phyloP scores from a whole-genome alignment of 2,797 vertebrate genomes.

The Pseudotriccus pelzelni region DNA sequence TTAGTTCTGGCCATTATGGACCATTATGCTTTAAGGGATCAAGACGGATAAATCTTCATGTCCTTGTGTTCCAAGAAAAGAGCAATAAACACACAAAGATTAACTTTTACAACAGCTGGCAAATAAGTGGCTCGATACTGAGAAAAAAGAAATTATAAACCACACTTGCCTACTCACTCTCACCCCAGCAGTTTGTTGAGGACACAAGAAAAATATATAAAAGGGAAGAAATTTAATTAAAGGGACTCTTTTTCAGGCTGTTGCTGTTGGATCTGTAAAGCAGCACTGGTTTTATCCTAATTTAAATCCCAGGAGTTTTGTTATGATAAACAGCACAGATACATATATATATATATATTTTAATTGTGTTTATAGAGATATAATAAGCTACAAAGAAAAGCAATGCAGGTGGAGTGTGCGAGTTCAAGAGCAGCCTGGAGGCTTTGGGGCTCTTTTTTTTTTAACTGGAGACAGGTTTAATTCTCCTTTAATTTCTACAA shows the following conservation, averaged over 20 bases:
- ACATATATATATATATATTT: not conserved
- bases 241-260: not conserved
- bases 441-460: not conserved
- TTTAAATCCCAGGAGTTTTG: constrained; percentile 3
- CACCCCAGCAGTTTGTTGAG: not conserved
- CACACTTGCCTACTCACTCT: not conserved
- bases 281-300: not conserved
- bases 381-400: not conserved
- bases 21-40: not conserved
- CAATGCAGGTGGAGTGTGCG: not conserved
- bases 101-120: not conserved
- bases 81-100: constrained; percentile 35
- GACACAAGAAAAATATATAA: not conserved
- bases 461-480: not conserved
- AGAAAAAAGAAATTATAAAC: not conserved
- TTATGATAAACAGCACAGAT: not conserved
- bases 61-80: not conserved
- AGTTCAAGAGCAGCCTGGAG: constrained; percentile 22
- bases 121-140: not conserved
- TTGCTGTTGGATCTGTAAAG: not conserved
- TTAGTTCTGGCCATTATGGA: not conserved
- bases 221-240: constrained; percentile 12
- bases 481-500: not conserved
- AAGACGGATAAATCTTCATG: not conserved
- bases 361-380: not conserved